Percentiles rank a stretch among this genome's conserved stretches.
phyloP scores from a whole-genome alignment of 2,113 vertebrate genomes.

The Austrofundulus limnaeus region DNA sequence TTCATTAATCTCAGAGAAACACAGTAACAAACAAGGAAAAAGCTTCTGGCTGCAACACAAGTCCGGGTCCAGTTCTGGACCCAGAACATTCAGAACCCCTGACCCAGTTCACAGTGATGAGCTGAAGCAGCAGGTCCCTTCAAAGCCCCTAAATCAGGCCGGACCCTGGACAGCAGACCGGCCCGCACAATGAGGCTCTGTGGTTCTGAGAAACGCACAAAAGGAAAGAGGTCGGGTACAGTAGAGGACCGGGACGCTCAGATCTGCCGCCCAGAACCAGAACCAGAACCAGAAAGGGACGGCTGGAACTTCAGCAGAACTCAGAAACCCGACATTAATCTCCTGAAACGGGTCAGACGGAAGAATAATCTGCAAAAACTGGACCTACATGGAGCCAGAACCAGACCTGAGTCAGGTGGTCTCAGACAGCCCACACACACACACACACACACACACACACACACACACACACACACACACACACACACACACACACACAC shows the following conservation, averaged over 20 bases:
- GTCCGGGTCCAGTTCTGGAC: constrained; percentile 6
- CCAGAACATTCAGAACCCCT: constrained; percentile 13
- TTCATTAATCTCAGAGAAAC: too few species aligned
- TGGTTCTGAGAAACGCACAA: constrained; percentile 46
- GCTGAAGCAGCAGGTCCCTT: constrained; percentile 63
- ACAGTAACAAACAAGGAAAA: too few species aligned
- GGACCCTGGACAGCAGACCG: constrained; percentile 54
- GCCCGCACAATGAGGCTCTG: constrained; percentile 71
- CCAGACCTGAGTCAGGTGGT: constrained; percentile 2
- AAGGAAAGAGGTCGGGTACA: constrained; percentile 35
- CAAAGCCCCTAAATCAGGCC: constrained; percentile 73
- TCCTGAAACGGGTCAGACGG: constrained; percentile 1
- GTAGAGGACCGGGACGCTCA: constrained; percentile 12
- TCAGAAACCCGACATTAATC: neutral
- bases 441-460: constrained; percentile 9
- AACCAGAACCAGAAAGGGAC: constrained; percentile 2
- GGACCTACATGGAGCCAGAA: constrained; percentile 7
- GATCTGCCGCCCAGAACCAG: neutral
- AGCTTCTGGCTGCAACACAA: neutral
- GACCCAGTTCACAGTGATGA: constrained; percentile 65
- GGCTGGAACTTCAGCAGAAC: neutral
- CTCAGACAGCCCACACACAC: neutral
- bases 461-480: constrained; percentile 3
- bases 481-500: too few species aligned
- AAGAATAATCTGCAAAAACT: neutral